These are phyloP conservation scores for Drosophila paranaensis DNA, from an alignment of 2,888 invertebrate species.

Conservation along the genomic window DNA sequence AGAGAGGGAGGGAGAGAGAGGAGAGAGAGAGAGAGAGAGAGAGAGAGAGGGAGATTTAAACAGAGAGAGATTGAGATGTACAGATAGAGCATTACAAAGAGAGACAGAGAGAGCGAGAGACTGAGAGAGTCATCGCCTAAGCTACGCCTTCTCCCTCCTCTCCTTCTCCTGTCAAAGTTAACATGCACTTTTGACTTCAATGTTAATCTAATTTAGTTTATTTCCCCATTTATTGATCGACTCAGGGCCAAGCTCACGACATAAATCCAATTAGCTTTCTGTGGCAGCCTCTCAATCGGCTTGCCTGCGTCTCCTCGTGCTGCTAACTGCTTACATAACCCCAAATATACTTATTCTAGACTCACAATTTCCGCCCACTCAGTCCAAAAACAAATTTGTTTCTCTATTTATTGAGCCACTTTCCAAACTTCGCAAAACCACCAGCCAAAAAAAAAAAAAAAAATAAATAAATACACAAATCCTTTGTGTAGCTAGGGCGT, in stretches of 20 bases:
- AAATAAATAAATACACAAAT: slow-evolving; percentile 7
- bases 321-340: slow-evolving; percentile 11
- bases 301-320: not conserved
- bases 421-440: slow-evolving; percentile 19
- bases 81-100: too few species aligned
- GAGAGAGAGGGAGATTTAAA: too few species aligned
- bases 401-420: slow-evolving; percentile 28
- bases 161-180: slow-evolving; percentile 6
- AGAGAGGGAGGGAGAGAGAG: too few species aligned
- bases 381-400: slow-evolving; percentile 1
- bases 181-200: not conserved
- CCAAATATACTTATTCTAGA: slow-evolving; percentile 2
- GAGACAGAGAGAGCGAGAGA: not conserved
- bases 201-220: not conserved
- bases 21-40: too few species aligned
- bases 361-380: not conserved
- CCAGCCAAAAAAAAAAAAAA: not conserved
- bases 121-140: not conserved
- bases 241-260: not conserved
- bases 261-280: slow-evolving; percentile 9
- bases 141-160: not conserved
- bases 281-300: not conserved
- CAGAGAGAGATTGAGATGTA: too few species aligned
- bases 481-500: slow-evolving; percentile 4
- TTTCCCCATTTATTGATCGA: not conserved